Evolutionary conservation across 2,113 vertebrate species (phyloP), one percentile per base, ranked within the genome.

Genomic region (Mormoops blainvillei): DNA sequence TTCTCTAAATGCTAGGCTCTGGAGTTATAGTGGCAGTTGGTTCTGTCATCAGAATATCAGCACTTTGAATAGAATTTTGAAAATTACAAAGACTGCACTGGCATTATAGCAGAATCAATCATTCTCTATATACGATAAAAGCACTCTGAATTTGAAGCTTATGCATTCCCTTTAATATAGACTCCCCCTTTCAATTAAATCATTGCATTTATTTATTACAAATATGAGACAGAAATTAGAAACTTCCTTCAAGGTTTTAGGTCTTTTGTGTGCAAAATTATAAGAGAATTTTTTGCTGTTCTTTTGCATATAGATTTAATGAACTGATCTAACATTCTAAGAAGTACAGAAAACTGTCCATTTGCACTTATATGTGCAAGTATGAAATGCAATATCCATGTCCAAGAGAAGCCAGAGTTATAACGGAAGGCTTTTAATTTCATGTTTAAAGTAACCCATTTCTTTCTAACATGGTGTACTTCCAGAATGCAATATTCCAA

Each of bases 1-100:
- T 73, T 95, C 78, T 98, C 67, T 92, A 96, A 95, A 97, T 97
- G 87, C 80, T 96, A 95, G 43, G 33, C 94, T 98, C n/a, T 96
- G 86, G 97, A 96, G 90, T 84, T 97, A 74, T 20, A 94, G 76
- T 76, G 70, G 85, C 89, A 97, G 88, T 93, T 96, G 93, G 76
- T 97, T 97, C 56, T 97, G 61, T 93, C 92, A 88, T 87, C 4
- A 97, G 67, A 68, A 95, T 89, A 96, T 94, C 50, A 97, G 58
- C 94, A 86, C 87, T 85, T 81, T 95, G 91, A 96, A 97, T 95
- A 76, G 87, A 96, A 95, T 97, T 91, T 89, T 92, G 95, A 97
- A 97, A 98, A 95, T 97, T 96, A 93, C 56, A 97, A 92, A 94
- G 68, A 85, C 45, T 28, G 71, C 76, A 67, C 56, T 87, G 83